These are phyloP conservation scores for Polypedilum vanderplanki DNA, from an alignment of 1,140 invertebrate genomes.

Conservation along the genomic window DNA sequence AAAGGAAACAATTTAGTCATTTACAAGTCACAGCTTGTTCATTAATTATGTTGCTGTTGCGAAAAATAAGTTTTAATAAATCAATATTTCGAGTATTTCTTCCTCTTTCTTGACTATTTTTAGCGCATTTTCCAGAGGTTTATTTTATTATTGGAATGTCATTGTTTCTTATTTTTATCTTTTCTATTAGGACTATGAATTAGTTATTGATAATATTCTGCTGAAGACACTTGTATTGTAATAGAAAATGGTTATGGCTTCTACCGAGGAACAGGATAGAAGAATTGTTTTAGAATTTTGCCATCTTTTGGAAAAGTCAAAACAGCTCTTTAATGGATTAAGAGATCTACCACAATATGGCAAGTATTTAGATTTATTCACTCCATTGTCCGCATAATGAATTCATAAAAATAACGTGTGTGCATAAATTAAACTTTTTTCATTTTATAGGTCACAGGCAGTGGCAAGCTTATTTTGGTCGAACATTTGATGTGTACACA, in stretches of 20 bases:
- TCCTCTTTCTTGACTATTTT: neutral
- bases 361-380: neutral
- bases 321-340: conserved; percentile 93
- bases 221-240: conserved; percentile 5
- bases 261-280: conserved; percentile 78
- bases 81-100: conserved; percentile 19
- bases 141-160: neutral
- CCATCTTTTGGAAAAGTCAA: conserved; percentile 93
- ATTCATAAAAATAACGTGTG: no score
- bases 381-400: no score
- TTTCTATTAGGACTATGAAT: neutral
- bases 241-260: conserved; percentile 49
- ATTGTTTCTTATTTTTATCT: neutral
- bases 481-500: conserved; percentile 97
- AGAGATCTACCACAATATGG: conserved; percentile 91
- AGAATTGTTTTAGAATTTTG: conserved; percentile 95
- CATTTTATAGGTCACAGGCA: conserved; percentile 68
- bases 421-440: neutral
- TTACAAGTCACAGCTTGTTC: conserved; percentile 17
- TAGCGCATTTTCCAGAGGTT: neutral
- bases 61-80: neutral
- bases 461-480: conserved; percentile 95
- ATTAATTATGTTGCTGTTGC: neutral
- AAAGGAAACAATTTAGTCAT: conserved; percentile 17
- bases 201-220: conserved; percentile 13